phyloP scores from a whole-genome alignment of 1,140 invertebrate species.

The Scaptomyza pallida region DNA sequence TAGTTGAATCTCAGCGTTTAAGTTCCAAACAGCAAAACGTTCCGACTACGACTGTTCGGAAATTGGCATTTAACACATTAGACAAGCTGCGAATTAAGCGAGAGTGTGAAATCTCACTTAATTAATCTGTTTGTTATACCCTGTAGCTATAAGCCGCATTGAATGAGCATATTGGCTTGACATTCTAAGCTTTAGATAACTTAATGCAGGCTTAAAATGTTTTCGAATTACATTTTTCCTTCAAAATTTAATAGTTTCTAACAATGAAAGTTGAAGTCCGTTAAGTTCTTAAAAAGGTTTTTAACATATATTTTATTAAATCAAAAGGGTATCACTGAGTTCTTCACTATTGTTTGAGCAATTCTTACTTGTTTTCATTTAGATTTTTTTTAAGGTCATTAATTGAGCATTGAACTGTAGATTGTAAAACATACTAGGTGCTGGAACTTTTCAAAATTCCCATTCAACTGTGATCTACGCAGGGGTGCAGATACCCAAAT shows the following conservation, averaged over 20 bases:
- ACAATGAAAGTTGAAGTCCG: too few relatives aligned
- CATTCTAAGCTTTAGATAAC: not conserved
- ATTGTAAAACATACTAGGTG: constrained; percentile 6
- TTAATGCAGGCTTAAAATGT: too few relatives aligned
- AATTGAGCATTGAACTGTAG: constrained; percentile 30
- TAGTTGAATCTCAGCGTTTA: not conserved
- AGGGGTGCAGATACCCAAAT: constrained; percentile 39
- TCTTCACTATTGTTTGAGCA: not conserved
- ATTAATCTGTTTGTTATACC: constrained; percentile 23
- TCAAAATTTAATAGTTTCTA: too few relatives aligned
- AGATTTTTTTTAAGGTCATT: constrained; percentile 23
- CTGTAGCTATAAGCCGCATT: not conserved
- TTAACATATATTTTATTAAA: not conserved
- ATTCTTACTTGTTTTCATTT: constrained; percentile 16
- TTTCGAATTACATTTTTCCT: too few relatives aligned
- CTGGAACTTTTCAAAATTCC: not conserved
- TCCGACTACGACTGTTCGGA: constrained; percentile 29
- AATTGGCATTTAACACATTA: constrained; percentile 6
- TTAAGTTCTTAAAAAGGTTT: not conserved
- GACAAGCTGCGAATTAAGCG: constrained; percentile 6
- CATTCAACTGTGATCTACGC: constrained; percentile 5
- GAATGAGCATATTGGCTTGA: not conserved
- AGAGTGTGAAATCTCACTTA: constrained; percentile 20
- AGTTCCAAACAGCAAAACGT: not conserved
- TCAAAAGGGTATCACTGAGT: not conserved